Evolutionary conservation across 2,113 vertebrate genomes (phyloP).

Genomic region (Fregetta grallaria): DNA sequence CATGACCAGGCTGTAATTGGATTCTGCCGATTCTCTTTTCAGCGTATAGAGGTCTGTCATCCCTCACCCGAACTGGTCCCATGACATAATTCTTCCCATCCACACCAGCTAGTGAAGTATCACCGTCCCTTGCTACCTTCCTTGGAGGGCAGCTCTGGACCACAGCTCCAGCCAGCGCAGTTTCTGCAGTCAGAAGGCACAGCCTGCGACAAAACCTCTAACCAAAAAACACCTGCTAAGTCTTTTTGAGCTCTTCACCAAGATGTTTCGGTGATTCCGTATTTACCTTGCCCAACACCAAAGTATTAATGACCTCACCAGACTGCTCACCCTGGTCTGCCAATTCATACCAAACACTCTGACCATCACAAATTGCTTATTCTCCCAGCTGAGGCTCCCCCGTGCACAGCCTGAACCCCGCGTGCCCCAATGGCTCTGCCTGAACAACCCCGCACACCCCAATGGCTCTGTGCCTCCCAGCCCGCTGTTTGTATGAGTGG

Average conservation of each 20-base stretch:
- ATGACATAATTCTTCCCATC: not conserved
- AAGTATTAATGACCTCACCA: not conserved
- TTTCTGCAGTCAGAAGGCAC: not conserved
- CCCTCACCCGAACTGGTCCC: not conserved
- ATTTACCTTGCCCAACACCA: not conserved
- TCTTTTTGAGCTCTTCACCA: not conserved
- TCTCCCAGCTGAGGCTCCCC: not conserved
- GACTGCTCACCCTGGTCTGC: not conserved
- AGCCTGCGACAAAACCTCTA: not conserved
- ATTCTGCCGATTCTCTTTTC: not conserved
- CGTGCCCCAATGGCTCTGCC: not conserved
- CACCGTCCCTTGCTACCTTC: not conserved
- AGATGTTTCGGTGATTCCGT: not conserved
- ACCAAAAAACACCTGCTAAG: not conserved
- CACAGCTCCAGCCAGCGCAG: rapidly evolving
- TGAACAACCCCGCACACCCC: rapidly evolving
- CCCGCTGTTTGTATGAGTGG: not conserved
- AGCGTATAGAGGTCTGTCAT: not conserved
- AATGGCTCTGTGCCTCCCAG: not conserved
- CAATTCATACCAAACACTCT: not conserved
- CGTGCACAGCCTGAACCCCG: rapidly evolving
- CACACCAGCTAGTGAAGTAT: not conserved
- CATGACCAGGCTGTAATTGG: not conserved
- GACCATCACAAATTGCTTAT: not conserved
- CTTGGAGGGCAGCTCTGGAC: not conserved